Evolutionary conservation across 2,888 invertebrate species (phyloP), one percentile per base, ranked within the genome.

Genomic region (Xanthostigma xanthostigma): DNA sequence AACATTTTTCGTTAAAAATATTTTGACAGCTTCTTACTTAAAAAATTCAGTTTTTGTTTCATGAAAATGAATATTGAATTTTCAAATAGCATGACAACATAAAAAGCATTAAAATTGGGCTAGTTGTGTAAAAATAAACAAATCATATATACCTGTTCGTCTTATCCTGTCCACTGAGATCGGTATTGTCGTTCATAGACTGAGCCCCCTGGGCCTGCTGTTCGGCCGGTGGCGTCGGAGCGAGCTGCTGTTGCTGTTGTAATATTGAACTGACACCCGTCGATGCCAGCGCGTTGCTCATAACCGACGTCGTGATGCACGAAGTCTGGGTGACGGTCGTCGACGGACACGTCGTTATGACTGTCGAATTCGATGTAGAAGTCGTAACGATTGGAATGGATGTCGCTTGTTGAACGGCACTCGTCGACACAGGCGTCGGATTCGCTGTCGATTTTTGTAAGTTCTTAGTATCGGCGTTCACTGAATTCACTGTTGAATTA

Each of bases 381-480:
- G 54, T 50, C 43, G 50, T 51, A 34, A 54, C 51, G 12, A 55
- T 57, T 44, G 57, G 51, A 4, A 58, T 57, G n/a, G 59, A 45
- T 12, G 55, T 58, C 39, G 59, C 55, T 17, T 62, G 60, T n/a
- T 64, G 59, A 36, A 62, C 62, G 46, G 59, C 57, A 52, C 59
- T 56, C 34, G 60, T 53, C 41, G 61, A 35, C 35, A 50, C 44
- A 9, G 50, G 36, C 34, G 51, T 45, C 13, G 53, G 10, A 37
- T 43, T 41, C 46, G 50, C 44, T 11, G 34, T 14, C 13, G 42
- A 14, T 42, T 46, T 5, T 41, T 27, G 27, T 27, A 27, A 3
- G 27, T 27, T 27, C 27, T 27, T 27, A 1, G 6, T 13, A 45
- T 45, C 41, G 53, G 35, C 8, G 54, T 50, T 38, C 52, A 51